Evolutionary conservation across 2,888 invertebrate genomes (phyloP).

Genomic region (Macrosoma leucophasiata): DNA sequence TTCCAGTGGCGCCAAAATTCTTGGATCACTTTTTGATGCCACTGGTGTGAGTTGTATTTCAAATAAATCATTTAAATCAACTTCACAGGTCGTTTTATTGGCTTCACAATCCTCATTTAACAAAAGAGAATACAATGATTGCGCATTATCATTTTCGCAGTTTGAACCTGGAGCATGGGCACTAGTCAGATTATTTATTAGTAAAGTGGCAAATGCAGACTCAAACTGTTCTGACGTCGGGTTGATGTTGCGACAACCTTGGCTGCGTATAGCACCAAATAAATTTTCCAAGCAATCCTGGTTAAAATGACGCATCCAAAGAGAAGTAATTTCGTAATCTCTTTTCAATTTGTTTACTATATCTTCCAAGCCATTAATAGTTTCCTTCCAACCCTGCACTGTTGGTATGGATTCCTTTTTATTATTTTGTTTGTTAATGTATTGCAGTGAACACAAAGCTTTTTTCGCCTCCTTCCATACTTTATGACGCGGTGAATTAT

Average conservation of each 20-base stretch:
- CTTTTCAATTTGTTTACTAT: not conserved
- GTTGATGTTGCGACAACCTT: slow-evolving; percentile 19
- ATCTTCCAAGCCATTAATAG: not conserved
- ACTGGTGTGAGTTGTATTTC: not conserved
- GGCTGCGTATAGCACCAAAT: slow-evolving; percentile 22
- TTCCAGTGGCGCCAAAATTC: not conserved
- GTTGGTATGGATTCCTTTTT: slow-evolving; percentile 12
- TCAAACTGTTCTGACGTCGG: slow-evolving; percentile 15
- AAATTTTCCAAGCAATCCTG: slow-evolving; percentile 29
- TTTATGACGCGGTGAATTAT: slow-evolving; percentile 8
- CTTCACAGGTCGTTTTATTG: not conserved
- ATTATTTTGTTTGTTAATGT: slow-evolving; percentile 4
- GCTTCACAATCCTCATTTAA: not conserved
- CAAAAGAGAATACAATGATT: slow-evolving; percentile 1
- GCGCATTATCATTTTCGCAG: slow-evolving; percentile 14
- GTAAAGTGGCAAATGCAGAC: slow-evolving; percentile 10
- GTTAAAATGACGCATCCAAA: slow-evolving; percentile 20
- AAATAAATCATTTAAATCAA: not conserved
- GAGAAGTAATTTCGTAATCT: slow-evolving; percentile 18
- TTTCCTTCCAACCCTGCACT: slow-evolving; percentile 15
- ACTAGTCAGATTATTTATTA: slow-evolving; percentile 19
- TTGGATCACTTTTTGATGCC: not conserved
- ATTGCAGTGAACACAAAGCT: slow-evolving; percentile 13
- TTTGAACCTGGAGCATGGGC: slow-evolving; percentile 20
- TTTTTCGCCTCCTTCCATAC: slow-evolving; percentile 11